These are phyloP conservation scores for Cerceris rybyensis DNA, from an alignment of 2,888 invertebrate species.

Conservation along the genomic window DNA sequence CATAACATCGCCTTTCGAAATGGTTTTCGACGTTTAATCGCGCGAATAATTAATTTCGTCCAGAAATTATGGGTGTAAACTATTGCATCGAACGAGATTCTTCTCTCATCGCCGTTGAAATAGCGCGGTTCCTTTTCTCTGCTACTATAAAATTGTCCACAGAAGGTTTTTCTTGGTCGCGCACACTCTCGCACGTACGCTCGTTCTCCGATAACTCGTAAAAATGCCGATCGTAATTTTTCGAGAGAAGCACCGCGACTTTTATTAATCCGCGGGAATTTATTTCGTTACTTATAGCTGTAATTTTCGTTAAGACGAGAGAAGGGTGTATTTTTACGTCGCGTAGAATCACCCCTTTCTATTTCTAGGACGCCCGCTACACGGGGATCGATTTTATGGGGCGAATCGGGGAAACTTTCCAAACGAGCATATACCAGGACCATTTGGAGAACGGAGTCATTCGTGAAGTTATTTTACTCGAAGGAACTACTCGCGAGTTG, in stretches of 20 bases:
- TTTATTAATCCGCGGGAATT: slow-evolving; percentile 57
- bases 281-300: slow-evolving; percentile 30
- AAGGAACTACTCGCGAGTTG: too few species aligned
- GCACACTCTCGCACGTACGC: not conserved
- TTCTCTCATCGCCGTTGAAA: slow-evolving; percentile 37
- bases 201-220: slow-evolving; percentile 47
- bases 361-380: not conserved
- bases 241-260: slow-evolving; percentile 25
- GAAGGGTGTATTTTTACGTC: slow-evolving; percentile 35
- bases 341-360: not conserved
- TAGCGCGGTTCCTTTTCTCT: slow-evolving; percentile 15
- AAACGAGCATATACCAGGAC: too few species aligned
- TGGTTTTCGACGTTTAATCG: slow-evolving; percentile 51
- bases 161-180: not conserved
- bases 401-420: not conserved
- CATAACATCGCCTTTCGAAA: slow-evolving; percentile 48
- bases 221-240: slow-evolving; percentile 55
- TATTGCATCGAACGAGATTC: slow-evolving; percentile 33
- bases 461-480: too few species aligned
- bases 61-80: slow-evolving; percentile 61
- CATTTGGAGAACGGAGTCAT: too few species aligned
- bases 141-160: slow-evolving; percentile 29
- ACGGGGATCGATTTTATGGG: not conserved
- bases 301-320: slow-evolving; percentile 33
- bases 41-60: slow-evolving; percentile 53